These are phyloP conservation scores for Cyanoliseus patagonus DNA, from an alignment of 2,113 vertebrate species.

Conservation along the genomic window DNA sequence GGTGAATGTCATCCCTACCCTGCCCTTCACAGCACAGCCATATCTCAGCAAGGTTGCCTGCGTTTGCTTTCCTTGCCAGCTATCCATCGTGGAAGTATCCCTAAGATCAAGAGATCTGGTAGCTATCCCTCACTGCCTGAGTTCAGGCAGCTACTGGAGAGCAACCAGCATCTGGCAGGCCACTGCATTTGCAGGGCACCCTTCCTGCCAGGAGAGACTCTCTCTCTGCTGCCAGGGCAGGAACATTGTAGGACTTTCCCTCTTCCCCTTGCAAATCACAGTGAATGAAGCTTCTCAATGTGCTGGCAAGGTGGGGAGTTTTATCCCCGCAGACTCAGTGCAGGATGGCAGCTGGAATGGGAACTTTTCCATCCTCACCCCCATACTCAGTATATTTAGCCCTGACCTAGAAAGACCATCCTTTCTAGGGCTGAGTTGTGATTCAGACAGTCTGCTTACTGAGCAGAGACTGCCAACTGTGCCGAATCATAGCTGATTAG, in stretches of 20 bases:
- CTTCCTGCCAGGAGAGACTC: background rate
- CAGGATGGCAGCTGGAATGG: constrained; percentile 33
- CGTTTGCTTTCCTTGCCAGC: background rate
- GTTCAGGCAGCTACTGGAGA: background rate
- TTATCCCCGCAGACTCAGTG: background rate
- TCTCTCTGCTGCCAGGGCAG: background rate
- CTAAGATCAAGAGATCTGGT: background rate
- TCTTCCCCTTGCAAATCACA: background rate
- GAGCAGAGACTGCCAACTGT: constrained; percentile 57
- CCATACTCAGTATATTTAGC: constrained; percentile 54
- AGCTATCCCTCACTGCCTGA: background rate
- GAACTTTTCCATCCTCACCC: constrained; percentile 61
- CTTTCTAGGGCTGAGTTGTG: constrained; percentile 66
- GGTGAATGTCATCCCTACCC: background rate
- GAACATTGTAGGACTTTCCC: background rate
- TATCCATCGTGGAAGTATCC: background rate
- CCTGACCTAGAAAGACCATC: constrained; percentile 66
- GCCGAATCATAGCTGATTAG: constrained; percentile 53
- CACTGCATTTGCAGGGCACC: background rate
- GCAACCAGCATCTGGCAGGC: background rate
- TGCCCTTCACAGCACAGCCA: background rate
- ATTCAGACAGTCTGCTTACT: constrained; percentile 65
- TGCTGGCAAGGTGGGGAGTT: background rate
- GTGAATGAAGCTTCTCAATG: background rate
- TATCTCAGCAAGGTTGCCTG: background rate